A percentile compares a stretch with the other conserved stretches of the same genome.
Evolutionary conservation across 2,888 invertebrate genomes (phyloP).

Genomic region (Diaperis boleti): DNA sequence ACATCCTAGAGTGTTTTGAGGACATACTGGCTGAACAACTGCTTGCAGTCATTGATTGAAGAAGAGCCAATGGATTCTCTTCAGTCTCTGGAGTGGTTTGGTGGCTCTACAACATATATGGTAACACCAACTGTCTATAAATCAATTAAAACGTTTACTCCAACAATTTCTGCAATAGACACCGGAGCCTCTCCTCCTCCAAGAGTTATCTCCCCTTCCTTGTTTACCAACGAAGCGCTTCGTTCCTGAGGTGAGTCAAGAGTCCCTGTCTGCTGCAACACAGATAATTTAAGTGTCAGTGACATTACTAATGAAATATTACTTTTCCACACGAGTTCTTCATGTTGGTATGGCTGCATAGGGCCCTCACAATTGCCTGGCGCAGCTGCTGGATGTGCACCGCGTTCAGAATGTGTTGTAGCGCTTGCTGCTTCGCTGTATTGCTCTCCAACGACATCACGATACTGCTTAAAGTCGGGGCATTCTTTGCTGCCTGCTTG

Average conservation of each 20-base stretch:
- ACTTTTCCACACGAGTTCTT: constrained; percentile 59
- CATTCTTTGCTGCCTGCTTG: constrained; percentile 52
- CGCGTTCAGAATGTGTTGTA: constrained; percentile 89
- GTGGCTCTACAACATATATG: constrained; percentile 67
- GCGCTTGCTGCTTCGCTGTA: constrained; percentile 88
- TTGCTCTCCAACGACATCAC: constrained; percentile 88
- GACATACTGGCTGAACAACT: constrained; percentile 74
- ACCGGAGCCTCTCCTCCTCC: constrained; percentile 83
- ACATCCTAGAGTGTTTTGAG: constrained; percentile 86
- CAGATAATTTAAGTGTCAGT: no score
- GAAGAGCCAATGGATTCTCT: constrained; percentile 69
- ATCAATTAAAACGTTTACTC: constrained; percentile 64
- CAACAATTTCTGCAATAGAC: constrained; percentile 70
- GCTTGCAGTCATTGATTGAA: constrained; percentile 69
- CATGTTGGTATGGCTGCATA: constrained; percentile 75
- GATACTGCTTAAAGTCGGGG: constrained; percentile 80
- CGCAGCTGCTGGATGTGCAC: constrained; percentile 90
- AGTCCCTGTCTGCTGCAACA: constrained; percentile 39
- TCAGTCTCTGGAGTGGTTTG: constrained; percentile 71
- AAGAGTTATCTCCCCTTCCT: constrained; percentile 73
- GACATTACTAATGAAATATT: no score
- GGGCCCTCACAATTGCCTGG: constrained; percentile 79
- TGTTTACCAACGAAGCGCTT: constrained; percentile 39
- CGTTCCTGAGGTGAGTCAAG: constrained; percentile 44
- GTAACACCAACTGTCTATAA: no score